phyloP scores from a whole-genome alignment of 2,797 vertebrate species.

The Falco berigora region DNA sequence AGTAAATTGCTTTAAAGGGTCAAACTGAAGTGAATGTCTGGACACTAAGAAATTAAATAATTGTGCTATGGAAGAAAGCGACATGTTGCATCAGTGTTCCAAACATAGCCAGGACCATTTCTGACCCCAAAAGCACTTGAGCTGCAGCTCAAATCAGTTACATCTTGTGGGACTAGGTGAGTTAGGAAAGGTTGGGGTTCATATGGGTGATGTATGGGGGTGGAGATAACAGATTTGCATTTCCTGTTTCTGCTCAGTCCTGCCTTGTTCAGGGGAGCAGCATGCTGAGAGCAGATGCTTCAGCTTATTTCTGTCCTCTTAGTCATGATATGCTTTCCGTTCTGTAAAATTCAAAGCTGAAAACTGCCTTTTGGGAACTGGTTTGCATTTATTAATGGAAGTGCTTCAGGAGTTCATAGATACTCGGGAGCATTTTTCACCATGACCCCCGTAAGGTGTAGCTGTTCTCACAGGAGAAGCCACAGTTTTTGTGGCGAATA shows the following conservation, averaged over 20 bases:
- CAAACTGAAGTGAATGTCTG: not conserved
- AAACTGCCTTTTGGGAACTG: not conserved
- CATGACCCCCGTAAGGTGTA: accelerated
- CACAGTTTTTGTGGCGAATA: not conserved
- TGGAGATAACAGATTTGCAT: not conserved
- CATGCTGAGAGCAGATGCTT: not conserved
- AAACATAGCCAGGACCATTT: not conserved
- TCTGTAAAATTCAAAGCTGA: not conserved
- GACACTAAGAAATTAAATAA: not conserved
- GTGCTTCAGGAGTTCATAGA: not conserved
- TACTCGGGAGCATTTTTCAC: not conserved
- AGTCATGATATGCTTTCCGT: not conserved
- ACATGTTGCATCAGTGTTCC: accelerated
- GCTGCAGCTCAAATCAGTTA: not conserved
- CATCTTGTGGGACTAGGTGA: not conserved
- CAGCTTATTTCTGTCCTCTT: not conserved
- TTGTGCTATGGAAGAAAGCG: not conserved
- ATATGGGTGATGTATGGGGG: not conserved
- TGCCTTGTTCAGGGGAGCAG: not conserved
- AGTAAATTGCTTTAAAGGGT: not conserved
- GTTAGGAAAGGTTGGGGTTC: not conserved
- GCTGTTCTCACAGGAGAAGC: not conserved
- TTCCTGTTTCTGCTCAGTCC: not conserved
- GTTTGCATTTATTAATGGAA: not conserved
- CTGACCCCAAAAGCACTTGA: not conserved